Base-by-base conservation (phyloP, 2,888 invertebrate genomes). In the Gymnosoma rotundatum region DNA sequence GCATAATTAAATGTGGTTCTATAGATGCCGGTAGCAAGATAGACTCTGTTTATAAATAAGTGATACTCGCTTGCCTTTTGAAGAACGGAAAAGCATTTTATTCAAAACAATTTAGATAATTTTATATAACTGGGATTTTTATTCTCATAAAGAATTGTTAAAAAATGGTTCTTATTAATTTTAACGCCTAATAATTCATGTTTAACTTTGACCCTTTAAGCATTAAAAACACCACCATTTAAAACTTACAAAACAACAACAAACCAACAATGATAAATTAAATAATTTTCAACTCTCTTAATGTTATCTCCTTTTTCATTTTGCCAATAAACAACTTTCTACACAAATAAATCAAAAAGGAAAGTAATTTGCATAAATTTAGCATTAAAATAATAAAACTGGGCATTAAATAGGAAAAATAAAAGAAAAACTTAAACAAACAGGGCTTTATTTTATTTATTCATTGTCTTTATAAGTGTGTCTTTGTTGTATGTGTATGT, bases 351-450 rank as follows among this genome's bases (percentile, higher is more conserved):
- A 75, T 60, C 69, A 67, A 25, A 32, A 56, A 54, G n/a, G 6
- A 42, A 54, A 48, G 48, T 60, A 60, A 83, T 83, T 83, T 83
- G 75, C 83, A 83, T 83, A 80, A 83, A 67, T 78, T 70, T 70
- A 36, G 64, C 83, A 79, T 78, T 67, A 58, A 67, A 78, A 83
- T 42, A 64, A 21, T 36, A 64, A 69, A 63, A 36, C 7, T 38
- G 16, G 16, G 36, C 50, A 21, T 72, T 63, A 18, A 48, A n/a
- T 9, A 67, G 16, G n/a, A n/a, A n/a, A 25, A 32, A 32, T 5
- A 32, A 38, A 36, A 32, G 54, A 64, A 63, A 50, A 58, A 18
- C 9, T 18, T 2, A 45, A 54, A 56, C 38, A 56, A 58, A 63
- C 20, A 50, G 73, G 61, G 7, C n/a, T 48, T 61, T 12, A 20